Evolutionary conservation across 2,113 vertebrate genomes (phyloP).

Genomic region (Alligator mississippiensis): DNA sequence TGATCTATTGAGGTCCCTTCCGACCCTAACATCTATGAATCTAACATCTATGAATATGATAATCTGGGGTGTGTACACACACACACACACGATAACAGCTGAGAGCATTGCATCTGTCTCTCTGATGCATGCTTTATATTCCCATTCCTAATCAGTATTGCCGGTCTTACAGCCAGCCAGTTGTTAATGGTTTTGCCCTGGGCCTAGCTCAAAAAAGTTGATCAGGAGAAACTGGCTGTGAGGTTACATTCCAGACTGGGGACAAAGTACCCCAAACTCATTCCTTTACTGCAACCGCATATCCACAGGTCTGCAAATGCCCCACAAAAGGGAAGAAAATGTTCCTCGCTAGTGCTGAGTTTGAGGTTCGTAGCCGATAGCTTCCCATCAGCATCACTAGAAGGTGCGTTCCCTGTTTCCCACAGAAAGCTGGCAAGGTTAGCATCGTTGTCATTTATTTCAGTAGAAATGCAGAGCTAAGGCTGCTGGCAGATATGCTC

Average conservation of each 20-base stretch:
- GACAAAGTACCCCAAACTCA: neutral
- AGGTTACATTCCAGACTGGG: neutral
- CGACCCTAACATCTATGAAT: too few species aligned
- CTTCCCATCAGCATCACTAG: neutral
- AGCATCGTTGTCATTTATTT: fast-evolving
- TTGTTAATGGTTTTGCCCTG: neutral
- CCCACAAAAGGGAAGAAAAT: neutral
- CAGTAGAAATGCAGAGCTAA: neutral
- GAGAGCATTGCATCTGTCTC: fast-evolving
- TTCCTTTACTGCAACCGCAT: neutral
- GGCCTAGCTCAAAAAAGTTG: neutral
- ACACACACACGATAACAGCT: too few species aligned
- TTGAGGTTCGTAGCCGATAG: neutral
- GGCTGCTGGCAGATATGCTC: fast-evolving
- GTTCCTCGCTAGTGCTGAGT: neutral
- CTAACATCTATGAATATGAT: too few species aligned
- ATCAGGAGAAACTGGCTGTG: neutral
- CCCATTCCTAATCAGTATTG: neutral
- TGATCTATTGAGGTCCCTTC: too few species aligned
- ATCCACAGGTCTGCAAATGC: neutral
- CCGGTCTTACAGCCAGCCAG: too few species aligned
- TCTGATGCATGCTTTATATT: neutral
- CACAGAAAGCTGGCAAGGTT: neutral
- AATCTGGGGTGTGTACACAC: too few species aligned
- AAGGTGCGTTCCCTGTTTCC: neutral